Conservation (phyloP, 1,140 invertebrate species). For the Drosophila mayri region DNA sequence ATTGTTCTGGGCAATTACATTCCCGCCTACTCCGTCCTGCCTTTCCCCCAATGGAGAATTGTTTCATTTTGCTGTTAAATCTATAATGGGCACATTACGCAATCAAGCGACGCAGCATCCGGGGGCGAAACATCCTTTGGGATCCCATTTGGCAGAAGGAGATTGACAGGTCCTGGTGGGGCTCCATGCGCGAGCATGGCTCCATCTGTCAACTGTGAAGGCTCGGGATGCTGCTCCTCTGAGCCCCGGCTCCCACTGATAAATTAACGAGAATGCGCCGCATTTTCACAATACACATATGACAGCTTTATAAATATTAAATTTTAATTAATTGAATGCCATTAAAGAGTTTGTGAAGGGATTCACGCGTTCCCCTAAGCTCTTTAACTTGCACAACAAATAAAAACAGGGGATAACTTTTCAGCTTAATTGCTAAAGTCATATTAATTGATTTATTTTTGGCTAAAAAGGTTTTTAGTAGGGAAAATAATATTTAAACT, state of each 20-base stretch:
- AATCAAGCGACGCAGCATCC: conserved; percentile 47
- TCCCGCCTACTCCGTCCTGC: not conserved
- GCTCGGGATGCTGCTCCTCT: not conserved
- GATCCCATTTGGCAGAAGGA: conserved; percentile 26
- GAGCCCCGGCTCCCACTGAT: conserved; percentile 16
- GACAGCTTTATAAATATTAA: conserved; percentile 72
- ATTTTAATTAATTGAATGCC: conserved; percentile 76
- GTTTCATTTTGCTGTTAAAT: conserved; percentile 48
- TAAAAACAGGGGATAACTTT: not conserved
- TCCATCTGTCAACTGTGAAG: conserved; percentile 41
- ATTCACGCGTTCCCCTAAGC: not conserved
- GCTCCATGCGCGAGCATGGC: conserved; percentile 1
- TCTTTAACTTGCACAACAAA: not conserved
- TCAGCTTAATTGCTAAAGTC: no score
- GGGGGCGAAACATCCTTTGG: conserved; percentile 43
- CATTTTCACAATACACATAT: conserved; percentile 53
- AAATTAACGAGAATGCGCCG: conserved; percentile 60
- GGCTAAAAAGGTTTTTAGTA: no score
- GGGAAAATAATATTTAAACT: no score
- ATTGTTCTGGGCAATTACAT: conserved; percentile 64
- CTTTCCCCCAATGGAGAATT: conserved; percentile 18
- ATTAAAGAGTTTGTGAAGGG: conserved; percentile 24
- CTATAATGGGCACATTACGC: conserved; percentile 64
- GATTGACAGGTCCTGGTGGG: conserved; percentile 54
- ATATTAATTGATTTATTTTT: no score